Conservation (phyloP, 2,113 vertebrate species). For the Hydrolagus affinis region DNA sequence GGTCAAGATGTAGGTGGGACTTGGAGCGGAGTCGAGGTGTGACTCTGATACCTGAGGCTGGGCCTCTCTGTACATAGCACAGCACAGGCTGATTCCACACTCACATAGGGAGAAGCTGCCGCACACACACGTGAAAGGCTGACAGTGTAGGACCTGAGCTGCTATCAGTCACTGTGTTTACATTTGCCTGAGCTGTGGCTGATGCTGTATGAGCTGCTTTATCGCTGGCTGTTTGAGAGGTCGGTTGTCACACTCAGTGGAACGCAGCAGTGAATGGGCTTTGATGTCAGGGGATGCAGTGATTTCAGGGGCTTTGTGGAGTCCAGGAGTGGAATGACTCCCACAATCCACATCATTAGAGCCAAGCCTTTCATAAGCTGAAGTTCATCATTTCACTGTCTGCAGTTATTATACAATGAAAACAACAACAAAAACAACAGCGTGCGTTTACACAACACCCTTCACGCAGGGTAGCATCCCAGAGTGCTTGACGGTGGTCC, state of each 20-base stretch:
- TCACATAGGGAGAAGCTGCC: neutral
- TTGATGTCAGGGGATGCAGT: too few relatives aligned
- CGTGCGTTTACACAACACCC: too few relatives aligned
- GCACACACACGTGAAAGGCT: constrained; percentile 13
- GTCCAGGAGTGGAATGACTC: neutral
- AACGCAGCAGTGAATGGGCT: too few relatives aligned
- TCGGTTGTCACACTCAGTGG: neutral
- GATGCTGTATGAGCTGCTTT: neutral
- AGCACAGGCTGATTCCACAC: neutral
- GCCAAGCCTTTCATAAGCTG: neutral
- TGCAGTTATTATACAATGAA: neutral
- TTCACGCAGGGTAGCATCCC: too few relatives aligned
- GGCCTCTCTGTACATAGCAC: neutral
- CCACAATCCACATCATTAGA: neutral
- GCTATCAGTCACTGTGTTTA: neutral
- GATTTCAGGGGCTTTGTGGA: too few relatives aligned
- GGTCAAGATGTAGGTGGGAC: neutral
- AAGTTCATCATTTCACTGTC: neutral
- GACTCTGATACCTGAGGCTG: neutral
- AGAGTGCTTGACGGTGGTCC: too few relatives aligned
- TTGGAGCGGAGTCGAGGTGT: neutral
- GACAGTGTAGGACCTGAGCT: neutral
- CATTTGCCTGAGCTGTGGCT: neutral
- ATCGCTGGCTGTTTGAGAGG: neutral
- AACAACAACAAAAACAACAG: too few relatives aligned